Percentiles rank a stretch among this genome's conserved stretches.
These are phyloP conservation scores for Rugalucina vietnamica DNA, from an alignment of 2,888 invertebrate genomes.

Conservation along the genomic window DNA sequence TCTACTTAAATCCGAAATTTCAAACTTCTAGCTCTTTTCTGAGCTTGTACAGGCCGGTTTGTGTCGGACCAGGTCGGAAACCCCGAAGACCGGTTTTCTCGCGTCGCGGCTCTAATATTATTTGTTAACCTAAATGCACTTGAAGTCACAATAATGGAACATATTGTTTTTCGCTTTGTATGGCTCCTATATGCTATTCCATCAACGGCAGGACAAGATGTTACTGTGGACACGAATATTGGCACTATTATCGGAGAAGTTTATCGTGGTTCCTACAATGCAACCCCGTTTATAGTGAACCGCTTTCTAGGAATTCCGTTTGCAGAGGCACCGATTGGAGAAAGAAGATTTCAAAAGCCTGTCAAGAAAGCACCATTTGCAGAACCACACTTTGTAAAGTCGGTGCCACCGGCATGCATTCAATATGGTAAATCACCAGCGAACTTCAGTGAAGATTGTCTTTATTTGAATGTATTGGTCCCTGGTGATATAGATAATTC, in stretches of 20 bases:
- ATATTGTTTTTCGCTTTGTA: too few species aligned
- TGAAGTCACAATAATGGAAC: too few species aligned
- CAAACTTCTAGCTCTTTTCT: too few species aligned
- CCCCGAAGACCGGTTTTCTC: too few species aligned
- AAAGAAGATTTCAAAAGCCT: constrained; percentile 32
- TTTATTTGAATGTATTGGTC: constrained; percentile 26
- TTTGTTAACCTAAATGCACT: too few species aligned
- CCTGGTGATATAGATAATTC: not conserved
- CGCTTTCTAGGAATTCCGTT: constrained; percentile 37
- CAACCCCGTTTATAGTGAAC: not conserved
- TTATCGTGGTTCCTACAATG: not conserved
- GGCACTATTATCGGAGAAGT: constrained; percentile 28
- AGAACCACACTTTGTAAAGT: not conserved
- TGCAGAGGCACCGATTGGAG: constrained; percentile 28
- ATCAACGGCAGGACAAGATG: not conserved
- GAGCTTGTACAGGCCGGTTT: too few species aligned
- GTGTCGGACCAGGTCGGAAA: too few species aligned
- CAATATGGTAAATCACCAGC: not conserved
- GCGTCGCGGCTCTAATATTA: too few species aligned
- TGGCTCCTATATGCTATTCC: too few species aligned
- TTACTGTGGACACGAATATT: constrained; percentile 15
- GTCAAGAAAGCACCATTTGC: constrained; percentile 23
- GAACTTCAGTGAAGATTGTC: constrained; percentile 29
- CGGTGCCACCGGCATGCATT: not conserved
- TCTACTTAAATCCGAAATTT: too few species aligned